Evolutionary conservation across 2,888 invertebrate species (phyloP).

Genomic region (Diarsia brunnea): DNA sequence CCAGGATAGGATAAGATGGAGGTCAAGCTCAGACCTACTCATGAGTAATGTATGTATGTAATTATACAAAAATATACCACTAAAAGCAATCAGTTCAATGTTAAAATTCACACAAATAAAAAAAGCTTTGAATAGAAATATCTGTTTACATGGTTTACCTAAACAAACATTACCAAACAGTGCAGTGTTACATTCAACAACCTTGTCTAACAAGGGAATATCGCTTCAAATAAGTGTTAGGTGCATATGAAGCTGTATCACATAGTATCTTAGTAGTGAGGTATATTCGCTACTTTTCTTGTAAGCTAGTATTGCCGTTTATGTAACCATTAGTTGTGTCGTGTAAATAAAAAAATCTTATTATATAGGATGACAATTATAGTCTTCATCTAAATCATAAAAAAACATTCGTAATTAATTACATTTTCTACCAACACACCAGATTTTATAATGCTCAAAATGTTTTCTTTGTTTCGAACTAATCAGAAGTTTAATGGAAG

Average conservation of each 20-base stretch:
- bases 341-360: no score
- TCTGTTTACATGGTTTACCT: conserved; percentile 4
- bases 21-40: no score
- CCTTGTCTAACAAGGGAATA: conserved; percentile 37
- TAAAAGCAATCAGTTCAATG: background rate
- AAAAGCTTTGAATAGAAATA: background rate
- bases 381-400: no score
- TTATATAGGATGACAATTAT: no score
- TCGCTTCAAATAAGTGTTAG: conserved; percentile 33
- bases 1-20: no score
- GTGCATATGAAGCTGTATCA: conserved; percentile 20
- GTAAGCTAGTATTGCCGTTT: conserved; percentile 62
- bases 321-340: background rate
- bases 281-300: conserved; percentile 63
- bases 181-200: conserved; percentile 32
- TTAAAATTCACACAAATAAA: background rate
- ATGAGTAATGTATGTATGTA: no score
- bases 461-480: no score
- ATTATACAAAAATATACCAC: background rate
- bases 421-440: no score
- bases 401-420: no score
- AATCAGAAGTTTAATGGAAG: no score
- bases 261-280: conserved; percentile 54
- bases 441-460: no score
- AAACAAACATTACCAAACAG: conserved; percentile 24